Evolutionary conservation across 1,140 invertebrate genomes (phyloP).

Genomic region (Chionoecetes opilio): DNA sequence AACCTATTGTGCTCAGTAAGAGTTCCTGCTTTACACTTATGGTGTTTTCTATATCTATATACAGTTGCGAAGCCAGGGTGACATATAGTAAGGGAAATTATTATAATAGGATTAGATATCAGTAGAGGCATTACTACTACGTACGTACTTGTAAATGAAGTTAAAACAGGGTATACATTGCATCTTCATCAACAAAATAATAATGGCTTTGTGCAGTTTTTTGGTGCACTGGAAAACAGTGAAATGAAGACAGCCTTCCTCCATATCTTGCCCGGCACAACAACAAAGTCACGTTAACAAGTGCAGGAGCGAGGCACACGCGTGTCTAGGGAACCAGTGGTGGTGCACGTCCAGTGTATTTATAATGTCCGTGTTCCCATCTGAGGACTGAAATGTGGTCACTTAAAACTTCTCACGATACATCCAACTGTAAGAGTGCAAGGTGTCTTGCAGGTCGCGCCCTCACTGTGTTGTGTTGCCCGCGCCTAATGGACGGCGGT

Average conservation of each 20-base stretch:
- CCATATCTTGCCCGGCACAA: neutral
- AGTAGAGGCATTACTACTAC: slow-evolving; percentile 12
- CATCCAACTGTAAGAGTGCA: too few species aligned
- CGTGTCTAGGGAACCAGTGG: neutral
- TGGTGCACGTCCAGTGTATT: too few species aligned
- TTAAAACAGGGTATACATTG: neutral
- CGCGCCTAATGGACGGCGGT: too few species aligned
- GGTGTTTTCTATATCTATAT: slow-evolving; percentile 57
- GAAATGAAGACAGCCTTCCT: slow-evolving; percentile 12
- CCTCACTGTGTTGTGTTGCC: too few species aligned
- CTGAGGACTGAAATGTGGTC: too few species aligned
- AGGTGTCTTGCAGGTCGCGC: too few species aligned
- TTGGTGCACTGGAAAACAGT: slow-evolving; percentile 34
- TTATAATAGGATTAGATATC: slow-evolving; percentile 16
- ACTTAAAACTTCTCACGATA: too few species aligned
- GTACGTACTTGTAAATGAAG: neutral
- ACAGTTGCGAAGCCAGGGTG: slow-evolving; percentile 61
- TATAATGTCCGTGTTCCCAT: too few species aligned
- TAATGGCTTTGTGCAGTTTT: neutral
- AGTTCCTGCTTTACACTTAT: slow-evolving; percentile 9
- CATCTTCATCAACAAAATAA: neutral
- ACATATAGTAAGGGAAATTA: slow-evolving; percentile 31
- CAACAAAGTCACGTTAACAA: neutral
- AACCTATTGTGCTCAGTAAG: slow-evolving; percentile 45
- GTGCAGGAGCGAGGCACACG: too few species aligned